Evolutionary conservation across 2,113 vertebrate genomes (phyloP).

Genomic region (Charadrius vociferus): DNA sequence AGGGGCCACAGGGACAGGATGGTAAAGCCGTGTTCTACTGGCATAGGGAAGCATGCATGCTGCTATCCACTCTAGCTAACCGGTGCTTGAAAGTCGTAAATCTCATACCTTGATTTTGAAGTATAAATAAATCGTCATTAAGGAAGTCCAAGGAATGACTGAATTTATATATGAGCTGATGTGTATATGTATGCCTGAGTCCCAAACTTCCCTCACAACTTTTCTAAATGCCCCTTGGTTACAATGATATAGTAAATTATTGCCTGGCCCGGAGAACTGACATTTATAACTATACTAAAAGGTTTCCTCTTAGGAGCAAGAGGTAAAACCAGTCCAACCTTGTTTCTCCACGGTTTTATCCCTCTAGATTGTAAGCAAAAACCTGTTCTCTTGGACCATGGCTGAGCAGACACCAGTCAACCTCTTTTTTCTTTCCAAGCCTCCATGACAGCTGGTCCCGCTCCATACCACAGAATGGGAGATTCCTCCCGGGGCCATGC

Average conservation of each 20-base stretch:
- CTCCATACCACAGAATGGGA: not conserved
- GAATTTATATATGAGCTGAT: not conserved
- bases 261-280: not conserved
- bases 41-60: not conserved
- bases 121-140: not conserved
- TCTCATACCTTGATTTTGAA: not conserved
- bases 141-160: not conserved
- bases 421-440: not conserved
- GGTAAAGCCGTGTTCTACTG: not conserved
- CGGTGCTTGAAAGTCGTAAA: not conserved
- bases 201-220: not conserved
- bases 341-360: not conserved
- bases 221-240: constrained; percentile 3
- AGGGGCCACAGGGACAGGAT: not conserved
- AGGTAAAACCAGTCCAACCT: not conserved
- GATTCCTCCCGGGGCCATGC: fast-evolving
- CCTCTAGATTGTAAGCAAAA: not conserved
- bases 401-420: not conserved
- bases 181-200: not conserved
- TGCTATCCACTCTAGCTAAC: not conserved
- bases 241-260: not conserved
- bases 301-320: not conserved
- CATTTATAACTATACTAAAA: not conserved
- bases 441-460: not conserved
- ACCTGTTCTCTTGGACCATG: not conserved